These are phyloP conservation scores for Phaedon cochleariae DNA, from an alignment of 2,888 invertebrate species.

Conservation along the genomic window DNA sequence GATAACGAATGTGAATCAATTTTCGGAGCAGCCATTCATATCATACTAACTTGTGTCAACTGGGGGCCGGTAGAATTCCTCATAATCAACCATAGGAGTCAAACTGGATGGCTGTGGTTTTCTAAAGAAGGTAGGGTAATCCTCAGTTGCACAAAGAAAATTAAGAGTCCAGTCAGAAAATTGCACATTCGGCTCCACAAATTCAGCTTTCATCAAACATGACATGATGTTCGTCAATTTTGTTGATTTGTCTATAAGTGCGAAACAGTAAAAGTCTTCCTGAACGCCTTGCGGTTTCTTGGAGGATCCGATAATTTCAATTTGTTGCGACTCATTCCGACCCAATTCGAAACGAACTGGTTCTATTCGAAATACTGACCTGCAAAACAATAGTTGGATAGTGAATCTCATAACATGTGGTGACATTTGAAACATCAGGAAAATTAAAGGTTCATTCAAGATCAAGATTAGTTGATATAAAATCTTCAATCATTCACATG, in stretches of 20 bases:
- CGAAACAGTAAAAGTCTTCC: conserved; percentile 69
- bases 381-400: neutral
- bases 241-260: conserved; percentile 65
- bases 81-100: conserved; percentile 4
- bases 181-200: conserved; percentile 68
- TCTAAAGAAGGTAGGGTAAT: neutral
- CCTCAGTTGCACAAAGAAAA: conserved; percentile 53
- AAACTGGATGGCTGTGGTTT: neutral
- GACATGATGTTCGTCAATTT: conserved; percentile 66
- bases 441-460: too few species aligned
- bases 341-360: conserved; percentile 64
- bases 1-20: too few species aligned
- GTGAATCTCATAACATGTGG: neutral
- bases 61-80: neutral
- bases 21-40: too few species aligned
- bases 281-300: conserved; percentile 60
- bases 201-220: conserved; percentile 65
- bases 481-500: too few species aligned
- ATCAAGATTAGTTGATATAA: too few species aligned
- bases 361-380: conserved; percentile 62
- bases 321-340: conserved; percentile 59
- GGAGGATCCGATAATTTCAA: conserved; percentile 38
- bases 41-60: neutral
- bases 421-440: neutral
- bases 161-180: conserved; percentile 63